These are phyloP conservation scores for Periphyllus acericola DNA, from an alignment of 2,888 invertebrate species.

Conservation along the genomic window DNA sequence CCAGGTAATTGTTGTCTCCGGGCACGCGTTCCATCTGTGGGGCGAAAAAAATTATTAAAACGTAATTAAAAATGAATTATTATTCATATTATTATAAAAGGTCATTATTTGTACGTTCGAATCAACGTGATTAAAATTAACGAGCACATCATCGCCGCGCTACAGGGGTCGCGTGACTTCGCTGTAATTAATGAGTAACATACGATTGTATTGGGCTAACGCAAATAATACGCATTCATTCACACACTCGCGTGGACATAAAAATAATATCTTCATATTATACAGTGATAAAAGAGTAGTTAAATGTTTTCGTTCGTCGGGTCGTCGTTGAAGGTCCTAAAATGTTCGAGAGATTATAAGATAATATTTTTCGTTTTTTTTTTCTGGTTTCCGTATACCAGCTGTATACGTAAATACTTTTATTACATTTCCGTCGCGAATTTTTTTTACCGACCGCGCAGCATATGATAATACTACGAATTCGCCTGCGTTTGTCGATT, in stretches of 20 bases:
- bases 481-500: background rate
- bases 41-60: background rate
- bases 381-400: background rate
- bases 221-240: background rate
- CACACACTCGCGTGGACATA: background rate
- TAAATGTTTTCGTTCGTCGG: background rate
- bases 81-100: background rate
- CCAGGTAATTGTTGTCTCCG: conserved; percentile 37
- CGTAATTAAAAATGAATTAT: background rate
- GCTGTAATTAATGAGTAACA: background rate
- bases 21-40: conserved; percentile 42
- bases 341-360: background rate
- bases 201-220: background rate
- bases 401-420: background rate
- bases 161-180: background rate
- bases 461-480: background rate
- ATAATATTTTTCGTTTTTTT: background rate
- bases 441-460: background rate
- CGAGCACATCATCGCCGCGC: background rate
- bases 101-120: background rate
- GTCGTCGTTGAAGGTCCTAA: background rate
- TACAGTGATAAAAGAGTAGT: background rate
- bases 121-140: background rate
- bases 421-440: background rate
- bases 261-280: background rate